Base-by-base conservation (phyloP, 2,113 vertebrate genomes). In the Ictalurus furcatus region DNA sequence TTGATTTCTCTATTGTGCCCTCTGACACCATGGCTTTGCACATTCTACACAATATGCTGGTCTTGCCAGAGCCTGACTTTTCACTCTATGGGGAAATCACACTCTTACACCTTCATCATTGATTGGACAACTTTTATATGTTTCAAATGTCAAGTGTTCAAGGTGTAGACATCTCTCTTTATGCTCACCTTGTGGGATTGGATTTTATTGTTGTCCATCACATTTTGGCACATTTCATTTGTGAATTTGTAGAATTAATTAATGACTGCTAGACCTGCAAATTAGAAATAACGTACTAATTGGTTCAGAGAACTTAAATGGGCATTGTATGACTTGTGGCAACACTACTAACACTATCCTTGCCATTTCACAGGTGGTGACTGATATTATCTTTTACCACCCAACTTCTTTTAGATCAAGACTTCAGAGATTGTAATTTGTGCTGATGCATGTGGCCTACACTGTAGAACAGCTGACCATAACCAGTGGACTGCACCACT, bases 1-100 rank as follows among this genome's bases (percentile, higher is more conserved):
- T 89, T 89, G 81, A 78, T 87, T 89, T 92, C 89, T 87, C 54
- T 74, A 80, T 21, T 90, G 90, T 90, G 2, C 11, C 91, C 84
- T 89, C 89, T 61, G 4, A 40, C 44, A 52, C 12, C 74, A 81
- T n/a, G 76, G 14, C 78, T 67, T 37, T 83, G 25, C 34, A 83
- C 14, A 21, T 83, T 61, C 48, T 63, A 63, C 58, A 44, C 25
- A 21, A 14, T 30, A 76, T 52, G 13, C 37, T 61, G 14, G 34
- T 23, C 16, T 80, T 80, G 40, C 76, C 40, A n/a, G 78, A 67
- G 74, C 59, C 73, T 11, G 73, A 63, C 34, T 86, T 44, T 80
- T 54, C 85, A 25, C 28, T 85, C 84, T 85, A 37, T 59, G 12
- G 61, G 84, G 84, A 82, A 86, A 86, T 89, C 88, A 86, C 63